A percentile compares a stretch with the other conserved stretches of the same genome.
phyloP scores from a whole-genome alignment of 2,888 invertebrate genomes.

The Xanthostigma xanthostigma region DNA sequence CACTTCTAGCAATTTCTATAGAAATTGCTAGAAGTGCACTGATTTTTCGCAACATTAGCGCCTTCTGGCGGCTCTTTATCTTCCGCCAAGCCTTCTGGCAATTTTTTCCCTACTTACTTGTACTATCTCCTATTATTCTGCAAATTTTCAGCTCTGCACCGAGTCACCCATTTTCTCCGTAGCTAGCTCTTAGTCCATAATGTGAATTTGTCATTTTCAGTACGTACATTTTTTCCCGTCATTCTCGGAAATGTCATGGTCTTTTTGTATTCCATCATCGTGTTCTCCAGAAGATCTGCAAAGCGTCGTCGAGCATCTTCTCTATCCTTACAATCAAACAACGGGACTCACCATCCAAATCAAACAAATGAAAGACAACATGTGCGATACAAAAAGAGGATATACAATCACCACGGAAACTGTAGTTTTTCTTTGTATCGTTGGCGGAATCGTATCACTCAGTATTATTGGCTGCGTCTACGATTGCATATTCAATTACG shows the following conservation, averaged over 20 bases:
- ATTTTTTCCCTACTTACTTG: no score
- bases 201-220: neutral
- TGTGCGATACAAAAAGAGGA: no score
- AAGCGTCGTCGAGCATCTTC: conserved; percentile 15
- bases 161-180: no score
- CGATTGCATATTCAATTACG: neutral
- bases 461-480: neutral
- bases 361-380: neutral
- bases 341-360: conserved; percentile 5
- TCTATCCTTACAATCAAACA: conserved; percentile 9
- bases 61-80: no score
- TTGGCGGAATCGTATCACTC: neutral
- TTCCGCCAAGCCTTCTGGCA: no score
- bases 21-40: no score
- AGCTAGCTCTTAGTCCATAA: no score
- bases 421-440: neutral
- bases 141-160: no score
- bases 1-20: no score
- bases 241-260: conserved; percentile 33
- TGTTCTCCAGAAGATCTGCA: conserved; percentile 37
- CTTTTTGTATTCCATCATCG: conserved; percentile 42
- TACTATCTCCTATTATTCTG: no score
- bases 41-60: no score
- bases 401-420: no score
- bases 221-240: conserved; percentile 7